Evolutionary conservation across 35 echinoderm and acorn worm genomes (phyloP), one percentile per base, ranked within the genome.

Genomic region (Holothuria glaberrima): DNA sequence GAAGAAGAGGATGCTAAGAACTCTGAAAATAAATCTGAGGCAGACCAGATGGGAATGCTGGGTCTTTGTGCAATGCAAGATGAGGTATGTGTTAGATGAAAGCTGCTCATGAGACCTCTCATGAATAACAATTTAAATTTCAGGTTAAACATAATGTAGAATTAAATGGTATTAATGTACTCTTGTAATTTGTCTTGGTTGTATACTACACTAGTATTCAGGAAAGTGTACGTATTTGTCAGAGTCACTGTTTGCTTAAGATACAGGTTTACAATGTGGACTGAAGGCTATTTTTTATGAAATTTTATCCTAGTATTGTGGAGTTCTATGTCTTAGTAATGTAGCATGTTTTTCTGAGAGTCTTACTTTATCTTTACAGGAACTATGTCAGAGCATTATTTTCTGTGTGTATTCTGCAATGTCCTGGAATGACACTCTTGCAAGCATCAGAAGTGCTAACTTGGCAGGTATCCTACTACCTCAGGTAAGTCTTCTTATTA

Each of bases 381-480:
- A 74, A 31, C 82, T 96, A 18, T 91, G 88, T 88, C 84, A 93
- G 69, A 93, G 88, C 68, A 82, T 96, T n/a, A 58, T 93, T 48
- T 27, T 93, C 29, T 90, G 71, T 80, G 70, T 93, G 22, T 96
- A 93, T 88, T 86, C 91, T 38, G 91, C 94, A 22, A 77, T 96
- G 58, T 96, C 91, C 28, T 96, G 91, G 88, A 73, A 75, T 52
- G 94, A 96, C 68, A 87, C 91, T 30, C 67, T 80, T 44, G 76
- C 84, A 16, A 93, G 91, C 45, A 90, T 90, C 38, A 92, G 92
- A 65, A 82, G 91, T 52, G 60, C 71, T 34, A 71, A 72, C 65
- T 67, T 96, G 10, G 76, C 86, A 27, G 75, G 80, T 78, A 50
- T 90, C 20, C 63, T 96, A 18, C 45, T 96, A 20, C 94, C 80